Percentiles rank a stretch among this genome's conserved stretches.
phyloP scores from a whole-genome alignment of 1,140 invertebrate species.

The Caerostris darwini region DNA sequence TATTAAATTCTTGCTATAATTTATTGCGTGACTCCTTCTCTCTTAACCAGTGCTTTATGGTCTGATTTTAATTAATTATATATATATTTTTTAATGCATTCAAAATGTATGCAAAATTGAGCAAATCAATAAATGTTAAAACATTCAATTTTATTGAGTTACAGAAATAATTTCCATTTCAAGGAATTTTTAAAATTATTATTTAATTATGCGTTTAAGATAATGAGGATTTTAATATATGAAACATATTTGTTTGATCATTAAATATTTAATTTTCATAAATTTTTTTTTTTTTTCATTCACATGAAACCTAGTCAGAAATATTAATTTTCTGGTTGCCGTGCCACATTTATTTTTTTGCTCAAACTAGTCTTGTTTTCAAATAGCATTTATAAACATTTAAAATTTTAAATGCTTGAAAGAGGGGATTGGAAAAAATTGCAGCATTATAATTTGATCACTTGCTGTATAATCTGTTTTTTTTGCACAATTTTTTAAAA shows the following conservation, averaged over 20 bases:
- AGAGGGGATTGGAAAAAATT: not conserved
- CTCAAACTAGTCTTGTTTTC: conserved; percentile 11
- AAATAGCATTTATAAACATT: not conserved
- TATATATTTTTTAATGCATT: too few relatives aligned
- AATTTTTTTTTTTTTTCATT: not conserved
- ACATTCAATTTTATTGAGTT: too few relatives aligned
- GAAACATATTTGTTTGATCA: not conserved
- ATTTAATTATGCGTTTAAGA: too few relatives aligned
- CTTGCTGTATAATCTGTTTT: not conserved
- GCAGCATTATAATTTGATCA: not conserved
- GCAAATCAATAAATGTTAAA: too few relatives aligned
- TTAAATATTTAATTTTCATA: not conserved
- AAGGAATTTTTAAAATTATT: too few relatives aligned
- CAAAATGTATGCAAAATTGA: too few relatives aligned
- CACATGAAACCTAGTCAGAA: conserved; percentile 33
- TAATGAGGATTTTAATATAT: too few relatives aligned
- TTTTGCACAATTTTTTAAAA: conserved; percentile 21
- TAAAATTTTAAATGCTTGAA: not conserved
- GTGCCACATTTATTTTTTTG: conserved; percentile 37
- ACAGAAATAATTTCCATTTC: too few relatives aligned
- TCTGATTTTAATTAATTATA: too few relatives aligned
- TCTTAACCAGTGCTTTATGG: too few relatives aligned
- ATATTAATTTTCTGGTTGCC: not conserved
- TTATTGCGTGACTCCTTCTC: too few relatives aligned
- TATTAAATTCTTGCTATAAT: too few relatives aligned